phyloP scores from a whole-genome alignment of 2,888 invertebrate genomes.

The Diarsia dahlii region DNA sequence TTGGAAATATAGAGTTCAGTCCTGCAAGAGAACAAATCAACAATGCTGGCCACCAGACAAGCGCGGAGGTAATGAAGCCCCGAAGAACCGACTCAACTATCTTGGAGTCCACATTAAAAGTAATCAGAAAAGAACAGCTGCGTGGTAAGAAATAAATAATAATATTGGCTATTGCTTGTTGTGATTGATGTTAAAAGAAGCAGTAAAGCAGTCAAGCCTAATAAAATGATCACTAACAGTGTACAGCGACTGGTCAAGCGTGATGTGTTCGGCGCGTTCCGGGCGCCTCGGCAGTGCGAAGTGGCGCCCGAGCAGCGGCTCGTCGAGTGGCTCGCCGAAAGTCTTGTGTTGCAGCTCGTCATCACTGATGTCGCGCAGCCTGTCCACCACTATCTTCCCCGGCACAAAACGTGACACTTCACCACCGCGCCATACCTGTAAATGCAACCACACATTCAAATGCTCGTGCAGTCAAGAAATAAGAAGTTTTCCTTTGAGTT shows the following conservation, averaged over 20 bases:
- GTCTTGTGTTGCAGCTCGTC: constrained; percentile 83
- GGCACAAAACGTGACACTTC: constrained; percentile 88
- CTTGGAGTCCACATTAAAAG: not conserved
- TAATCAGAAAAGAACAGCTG: not conserved
- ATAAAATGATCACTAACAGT: constrained; percentile 72
- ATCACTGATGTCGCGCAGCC: constrained; percentile 83
- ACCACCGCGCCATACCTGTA: constrained; percentile 87
- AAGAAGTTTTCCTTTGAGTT: not conserved
- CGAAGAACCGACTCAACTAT: not conserved
- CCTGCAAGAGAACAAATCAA: not conserved
- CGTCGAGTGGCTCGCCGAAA: constrained; percentile 89
- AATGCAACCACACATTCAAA: not conserved
- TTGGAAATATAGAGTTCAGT: not conserved
- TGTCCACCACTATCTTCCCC: constrained; percentile 85
- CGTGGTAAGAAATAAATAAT: not conserved
- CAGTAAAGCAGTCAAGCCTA: not conserved
- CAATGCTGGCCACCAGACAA: not conserved
- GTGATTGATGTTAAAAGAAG: not conserved
- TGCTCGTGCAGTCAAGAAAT: not conserved
- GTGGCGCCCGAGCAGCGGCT: constrained; percentile 91
- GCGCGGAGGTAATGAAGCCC: not conserved
- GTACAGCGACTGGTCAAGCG: constrained; percentile 92
- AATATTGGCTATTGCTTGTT: not conserved
- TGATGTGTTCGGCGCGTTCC: constrained; percentile 85
- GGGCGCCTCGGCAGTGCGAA: constrained; percentile 89